These are phyloP conservation scores for Apostichopus leukothele DNA, from an alignment of 53 echinoderm and acorn worm species.

Conservation along the genomic window DNA sequence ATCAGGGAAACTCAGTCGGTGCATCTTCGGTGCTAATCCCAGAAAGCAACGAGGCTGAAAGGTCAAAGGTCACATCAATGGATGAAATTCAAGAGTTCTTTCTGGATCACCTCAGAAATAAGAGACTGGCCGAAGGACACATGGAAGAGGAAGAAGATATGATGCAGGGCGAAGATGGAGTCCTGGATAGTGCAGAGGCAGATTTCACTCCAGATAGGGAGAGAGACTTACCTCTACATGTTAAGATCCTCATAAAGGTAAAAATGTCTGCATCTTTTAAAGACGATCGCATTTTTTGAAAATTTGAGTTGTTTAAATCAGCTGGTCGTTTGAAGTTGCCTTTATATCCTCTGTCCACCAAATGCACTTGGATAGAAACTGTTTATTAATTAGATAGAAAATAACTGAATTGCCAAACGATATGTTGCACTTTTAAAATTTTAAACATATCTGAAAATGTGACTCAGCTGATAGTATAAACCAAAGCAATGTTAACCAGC, in stretches of 20 bases:
- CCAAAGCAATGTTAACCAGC: too few species aligned
- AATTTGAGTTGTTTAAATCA: too few species aligned
- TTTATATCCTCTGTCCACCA: too few species aligned
- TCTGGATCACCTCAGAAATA: conserved; percentile 60
- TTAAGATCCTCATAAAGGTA: conserved; percentile 76
- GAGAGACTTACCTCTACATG: conserved; percentile 68
- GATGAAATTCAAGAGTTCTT: conserved; percentile 59
- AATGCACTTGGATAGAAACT: too few species aligned
- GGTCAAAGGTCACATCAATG: conserved; percentile 16
- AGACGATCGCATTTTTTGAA: too few species aligned
- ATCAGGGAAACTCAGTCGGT: neutral
- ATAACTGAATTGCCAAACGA: too few species aligned
- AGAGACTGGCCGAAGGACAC: conserved; percentile 66
- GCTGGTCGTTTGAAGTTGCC: too few species aligned
- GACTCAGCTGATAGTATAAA: too few species aligned
- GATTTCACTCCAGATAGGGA: conserved; percentile 49
- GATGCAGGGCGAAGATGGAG: neutral
- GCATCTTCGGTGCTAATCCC: neutral
- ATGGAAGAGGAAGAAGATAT: conserved; percentile 43
- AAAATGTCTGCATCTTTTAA: neutral
- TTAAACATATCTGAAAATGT: too few species aligned
- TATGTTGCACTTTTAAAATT: too few species aligned
- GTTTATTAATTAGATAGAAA: too few species aligned
- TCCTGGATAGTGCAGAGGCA: conserved; percentile 34
- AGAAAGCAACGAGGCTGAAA: neutral